Percentiles rank a stretch among this genome's conserved stretches.
Evolutionary conservation across 2,113 vertebrate genomes (phyloP).

Genomic region (Ploceus nigricollis): DNA sequence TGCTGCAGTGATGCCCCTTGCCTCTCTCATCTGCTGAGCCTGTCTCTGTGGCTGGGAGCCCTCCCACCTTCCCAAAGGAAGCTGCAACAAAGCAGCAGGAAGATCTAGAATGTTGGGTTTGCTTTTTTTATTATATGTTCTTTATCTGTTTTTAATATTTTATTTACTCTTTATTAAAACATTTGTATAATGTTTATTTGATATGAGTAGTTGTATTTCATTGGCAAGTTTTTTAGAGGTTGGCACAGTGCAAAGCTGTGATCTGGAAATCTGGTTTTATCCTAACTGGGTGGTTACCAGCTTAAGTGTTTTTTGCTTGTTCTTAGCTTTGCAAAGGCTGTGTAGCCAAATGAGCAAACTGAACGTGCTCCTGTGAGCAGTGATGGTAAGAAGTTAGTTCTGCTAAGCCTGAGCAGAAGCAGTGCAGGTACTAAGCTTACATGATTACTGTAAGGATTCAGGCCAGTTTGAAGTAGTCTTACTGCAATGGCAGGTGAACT

Average conservation of each 20-base stretch:
- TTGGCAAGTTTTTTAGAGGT: neutral
- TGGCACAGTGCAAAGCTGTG: neutral
- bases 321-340: neutral
- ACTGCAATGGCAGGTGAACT: neutral
- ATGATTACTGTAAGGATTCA: rapidly evolving
- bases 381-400: neutral
- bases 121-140: neutral
- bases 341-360: neutral
- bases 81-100: neutral
- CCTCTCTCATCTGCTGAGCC: neutral
- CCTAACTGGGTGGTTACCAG: neutral
- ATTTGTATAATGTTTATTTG: neutral
- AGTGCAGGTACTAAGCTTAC: neutral
- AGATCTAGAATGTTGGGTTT: neutral
- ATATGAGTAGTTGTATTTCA: neutral
- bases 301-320: neutral
- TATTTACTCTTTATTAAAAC: neutral
- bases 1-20: neutral
- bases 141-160: neutral
- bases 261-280: neutral
- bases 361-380: neutral
- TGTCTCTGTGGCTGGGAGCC: neutral
- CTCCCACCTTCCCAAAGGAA: rapidly evolving
- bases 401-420: neutral
- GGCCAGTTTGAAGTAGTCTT: neutral